Conservation (phyloP, 2,113 vertebrate species). For the Motacilla tschutschensis region DNA sequence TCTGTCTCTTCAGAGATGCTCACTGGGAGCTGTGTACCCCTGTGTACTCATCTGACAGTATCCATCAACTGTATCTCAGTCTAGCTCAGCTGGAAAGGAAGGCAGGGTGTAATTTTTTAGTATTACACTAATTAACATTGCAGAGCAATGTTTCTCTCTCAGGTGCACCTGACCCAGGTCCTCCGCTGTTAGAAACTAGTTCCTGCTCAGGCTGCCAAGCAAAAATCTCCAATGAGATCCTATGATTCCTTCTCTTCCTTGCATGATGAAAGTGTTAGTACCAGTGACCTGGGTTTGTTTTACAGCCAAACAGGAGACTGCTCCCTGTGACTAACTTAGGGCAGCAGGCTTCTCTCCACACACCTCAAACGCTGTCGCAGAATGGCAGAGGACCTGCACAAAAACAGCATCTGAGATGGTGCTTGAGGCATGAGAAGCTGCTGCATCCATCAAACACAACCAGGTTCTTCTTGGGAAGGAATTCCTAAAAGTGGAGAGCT, state of each 20-base stretch:
- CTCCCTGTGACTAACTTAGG: background rate
- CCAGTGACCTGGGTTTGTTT: background rate
- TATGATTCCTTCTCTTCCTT: background rate
- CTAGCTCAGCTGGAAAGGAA: background rate
- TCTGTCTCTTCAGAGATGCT: background rate
- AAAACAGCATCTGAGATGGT: background rate
- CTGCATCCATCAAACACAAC: background rate
- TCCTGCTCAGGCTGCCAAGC: background rate
- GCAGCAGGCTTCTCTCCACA: background rate
- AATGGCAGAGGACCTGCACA: background rate
- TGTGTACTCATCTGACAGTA: background rate
- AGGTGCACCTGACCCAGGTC: background rate
- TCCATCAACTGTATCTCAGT: background rate
- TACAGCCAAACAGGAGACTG: background rate
- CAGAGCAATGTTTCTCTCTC: background rate
- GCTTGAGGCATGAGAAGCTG: background rate
- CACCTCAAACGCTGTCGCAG: background rate
- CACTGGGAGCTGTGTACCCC: background rate
- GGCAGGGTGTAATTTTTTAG: fast-evolving
- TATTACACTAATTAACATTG: background rate
- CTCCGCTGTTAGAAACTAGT: background rate
- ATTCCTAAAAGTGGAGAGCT: background rate
- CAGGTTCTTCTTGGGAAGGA: background rate
- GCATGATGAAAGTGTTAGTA: background rate
- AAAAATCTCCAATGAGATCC: background rate